phyloP scores from a whole-genome alignment of 2,797 vertebrate genomes.

The Bufotes viridis region DNA sequence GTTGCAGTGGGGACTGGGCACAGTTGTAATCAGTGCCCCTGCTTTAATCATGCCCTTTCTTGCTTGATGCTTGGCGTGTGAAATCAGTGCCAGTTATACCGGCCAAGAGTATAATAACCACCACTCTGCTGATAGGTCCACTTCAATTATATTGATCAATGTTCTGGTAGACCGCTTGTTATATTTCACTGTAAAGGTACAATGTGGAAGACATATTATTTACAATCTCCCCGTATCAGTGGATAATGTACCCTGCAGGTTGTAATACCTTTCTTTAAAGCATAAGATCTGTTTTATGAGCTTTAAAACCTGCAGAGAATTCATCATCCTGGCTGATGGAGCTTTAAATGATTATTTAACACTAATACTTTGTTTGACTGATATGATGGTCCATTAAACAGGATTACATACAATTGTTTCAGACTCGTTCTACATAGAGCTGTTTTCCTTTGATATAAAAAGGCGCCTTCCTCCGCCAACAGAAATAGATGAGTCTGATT shows the following conservation, averaged over 20 bases:
- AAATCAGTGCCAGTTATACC: too few species aligned
- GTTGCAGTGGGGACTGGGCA: too few species aligned
- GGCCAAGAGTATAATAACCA: too few species aligned
- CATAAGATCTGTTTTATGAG: not conserved
- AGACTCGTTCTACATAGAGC: not conserved
- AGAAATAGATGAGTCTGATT: conserved; percentile 4
- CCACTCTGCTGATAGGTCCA: not conserved
- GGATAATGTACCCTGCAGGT: not conserved
- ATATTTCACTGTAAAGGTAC: not conserved
- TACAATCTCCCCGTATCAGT: not conserved
- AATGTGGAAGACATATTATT: conserved; percentile 1
- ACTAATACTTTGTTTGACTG: conserved; percentile 29
- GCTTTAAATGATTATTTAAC: conserved; percentile 29
- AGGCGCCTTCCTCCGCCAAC: not conserved
- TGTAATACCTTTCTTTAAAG: not conserved
- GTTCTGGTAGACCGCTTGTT: not conserved
- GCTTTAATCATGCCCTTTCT: too few species aligned
- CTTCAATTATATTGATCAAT: not conserved
- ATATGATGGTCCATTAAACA: conserved; percentile 16
- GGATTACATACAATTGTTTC: conserved; percentile 15
- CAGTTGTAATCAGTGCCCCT: too few species aligned
- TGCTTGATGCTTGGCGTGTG: too few species aligned
- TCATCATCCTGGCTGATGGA: not conserved
- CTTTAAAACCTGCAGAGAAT: not conserved
- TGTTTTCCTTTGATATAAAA: not conserved